Evolutionary conservation across 2,113 vertebrate genomes (phyloP).

Genomic region (Passer domesticus): DNA sequence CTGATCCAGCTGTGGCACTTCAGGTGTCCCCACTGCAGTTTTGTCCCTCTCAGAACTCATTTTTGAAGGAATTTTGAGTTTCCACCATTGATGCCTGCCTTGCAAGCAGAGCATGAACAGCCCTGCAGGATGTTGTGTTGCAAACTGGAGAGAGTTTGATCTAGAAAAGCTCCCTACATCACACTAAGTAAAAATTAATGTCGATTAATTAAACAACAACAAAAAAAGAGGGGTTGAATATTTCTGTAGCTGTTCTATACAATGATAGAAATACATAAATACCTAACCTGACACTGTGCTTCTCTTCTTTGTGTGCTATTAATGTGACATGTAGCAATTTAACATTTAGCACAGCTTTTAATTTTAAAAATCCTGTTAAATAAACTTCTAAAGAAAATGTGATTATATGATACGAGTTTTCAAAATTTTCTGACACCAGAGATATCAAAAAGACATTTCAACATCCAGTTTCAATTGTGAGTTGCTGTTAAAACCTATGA

Average conservation of each 20-base stretch:
- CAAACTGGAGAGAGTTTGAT: background rate
- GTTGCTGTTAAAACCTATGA: slow-evolving; percentile 4
- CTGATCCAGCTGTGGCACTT: background rate
- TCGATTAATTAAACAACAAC: background rate
- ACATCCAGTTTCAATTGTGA: background rate
- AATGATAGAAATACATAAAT: background rate
- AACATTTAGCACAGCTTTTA: background rate
- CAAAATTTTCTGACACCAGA: slow-evolving; percentile 25
- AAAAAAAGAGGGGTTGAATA: background rate
- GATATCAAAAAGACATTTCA: slow-evolving; percentile 28
- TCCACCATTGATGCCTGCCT: background rate
- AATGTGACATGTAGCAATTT: slow-evolving; percentile 19
- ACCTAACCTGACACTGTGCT: background rate
- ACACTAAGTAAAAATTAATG: background rate
- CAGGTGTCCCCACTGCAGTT: background rate
- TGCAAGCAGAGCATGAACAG: background rate
- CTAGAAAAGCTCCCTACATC: background rate
- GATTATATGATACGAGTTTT: background rate
- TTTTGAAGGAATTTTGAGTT: background rate
- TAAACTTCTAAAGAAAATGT: slow-evolving; percentile 11
- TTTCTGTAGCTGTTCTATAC: background rate
- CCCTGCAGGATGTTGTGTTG: background rate
- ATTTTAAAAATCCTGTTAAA: background rate
- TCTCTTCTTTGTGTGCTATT: background rate
- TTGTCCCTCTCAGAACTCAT: background rate